Evolutionary conservation across 2,113 vertebrate species (phyloP), one percentile per base, ranked within the genome.

Genomic region (Pseudorectes ferrugineus): DNA sequence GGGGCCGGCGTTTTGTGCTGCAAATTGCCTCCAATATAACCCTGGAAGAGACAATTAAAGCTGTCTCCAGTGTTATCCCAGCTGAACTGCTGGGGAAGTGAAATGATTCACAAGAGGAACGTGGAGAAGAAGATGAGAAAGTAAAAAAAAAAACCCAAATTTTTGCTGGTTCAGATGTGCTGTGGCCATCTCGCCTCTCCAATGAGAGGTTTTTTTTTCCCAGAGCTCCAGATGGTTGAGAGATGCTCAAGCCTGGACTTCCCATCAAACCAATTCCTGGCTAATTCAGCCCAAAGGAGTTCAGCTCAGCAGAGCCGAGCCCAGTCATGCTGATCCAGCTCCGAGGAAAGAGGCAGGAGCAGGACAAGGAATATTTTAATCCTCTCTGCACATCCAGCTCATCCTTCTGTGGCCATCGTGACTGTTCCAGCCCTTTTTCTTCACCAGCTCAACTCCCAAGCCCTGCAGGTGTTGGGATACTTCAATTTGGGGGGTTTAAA

Each of bases 371-470:
- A 1, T 29, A 8, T 45, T 49, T 70, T 3, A 14, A 75, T 48
- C 13, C 21, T 26, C 54, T 22, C 21, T 11, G 33, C 57, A 10
- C 23, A 20, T 8, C 40, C 57, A 78, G 48, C 38, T 58, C 63
- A 45, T 40, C 68, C 40, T 46, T 14, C 36, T 11, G 0, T 0
- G 13, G 26, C 7, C 38, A 22, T 8, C 58, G 45, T 1, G 0
- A 14, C 15, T 31, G 43, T 33, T 57, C 11, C 75, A 81, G 19
- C 25, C 40, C 33, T 33, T 82, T 51, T 36, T 8, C 22, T n/a
- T 36, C 31, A 13, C 23, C 2, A 57, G 31, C 26, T 74, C 5
- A 3, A 3, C 40, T 25, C 79, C 29, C 51, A 52, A 83, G 22
- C 31, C 42, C 66, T 66, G 55, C 12, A 45, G 19, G 6, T 29